Base-by-base conservation (phyloP, 1,140 invertebrate genomes). In the Charaxes varanes region DNA sequence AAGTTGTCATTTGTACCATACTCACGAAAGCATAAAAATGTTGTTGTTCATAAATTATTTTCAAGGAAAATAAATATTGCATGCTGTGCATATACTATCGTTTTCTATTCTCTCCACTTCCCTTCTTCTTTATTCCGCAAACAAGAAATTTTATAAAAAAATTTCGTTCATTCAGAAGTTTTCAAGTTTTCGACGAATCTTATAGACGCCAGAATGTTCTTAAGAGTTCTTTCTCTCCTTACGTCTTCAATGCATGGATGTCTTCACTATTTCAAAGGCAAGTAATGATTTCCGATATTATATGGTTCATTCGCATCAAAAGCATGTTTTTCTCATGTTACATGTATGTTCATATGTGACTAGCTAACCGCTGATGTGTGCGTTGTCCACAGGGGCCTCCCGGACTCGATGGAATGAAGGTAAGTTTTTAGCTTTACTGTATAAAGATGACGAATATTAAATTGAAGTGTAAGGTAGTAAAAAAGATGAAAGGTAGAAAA, bases 371-470 rank as follows among this genome's bases (percentile, higher is more conserved):
- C 41, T 62, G 41, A 63, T 49, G 10, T 31, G 43, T 62, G 26
- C 44, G 35, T 73, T 68, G 57, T 71, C 63, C 62, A 53, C 87
- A 89, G 88, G 88, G 88, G 60, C 83, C 87, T 56, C 83, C 88
- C 43, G 88, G 88, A 82, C 87, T 89, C 82, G 88, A 89, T 67
- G 88, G 88, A 53, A 89, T 89, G 86, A 89, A 89, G 87, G 88
- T 88, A 69, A 88, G 87, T 77, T n/a, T n/a, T n/a, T n/a, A n/a
- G n/a, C n/a, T n/a, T n/a, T n/a, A n/a, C 4, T 22, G 10, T 13
- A 26, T 32, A 6, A 7, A n/a, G n/a, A n/a, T n/a, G n/a, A n/a
- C n/a, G n/a, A n/a, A n/a, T n/a, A n/a, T n/a, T n/a, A n/a, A n/a
- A n/a, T n/a, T n/a, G n/a, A n/a, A n/a, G n/a, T n/a, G n/a, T n/a